Base-by-base conservation (phyloP, 2,113 vertebrate species). In the Phoenicopterus ruber region DNA sequence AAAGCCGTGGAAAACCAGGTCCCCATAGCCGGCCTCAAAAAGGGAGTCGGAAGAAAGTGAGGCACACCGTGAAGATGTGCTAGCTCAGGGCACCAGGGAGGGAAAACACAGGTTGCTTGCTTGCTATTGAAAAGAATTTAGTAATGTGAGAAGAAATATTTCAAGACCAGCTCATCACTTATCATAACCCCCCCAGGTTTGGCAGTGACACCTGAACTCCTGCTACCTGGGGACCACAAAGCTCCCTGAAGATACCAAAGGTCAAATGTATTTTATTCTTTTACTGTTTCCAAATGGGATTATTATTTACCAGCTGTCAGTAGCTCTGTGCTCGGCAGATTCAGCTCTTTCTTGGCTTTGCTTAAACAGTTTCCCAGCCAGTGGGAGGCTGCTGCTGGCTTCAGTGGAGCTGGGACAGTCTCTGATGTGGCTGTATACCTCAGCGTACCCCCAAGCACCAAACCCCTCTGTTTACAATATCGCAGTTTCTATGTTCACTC, bases 291-390 rank as follows among this genome's bases (percentile, higher is more conserved):
- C 82, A 61, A 63, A 88, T 0, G 3, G 19, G 50, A 78, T 14
- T 82, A 34, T 58, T 94, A 74, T 91, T 92, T 74, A 42, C 57
- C 87, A 59, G 69, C 86, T 72, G 70, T 34, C 84, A 24, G 57
- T 29, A 28, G 40, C 66, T 21, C 57, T 9, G 50, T 0, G 1
- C 67, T 57, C 6, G 0, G 46, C 67, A 50, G 20, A 17, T 80
- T 44, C 82, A 93, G 17, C 76, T 86, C 80, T 84, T 72, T 78
- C 82, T 54, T 71, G 80, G 90, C 88, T 92, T 74, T 74, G 76
- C 76, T 86, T 8, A 66, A 85, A 79, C 2, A 31, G 6, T 79
- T 94, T 82, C 86, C 86, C 81, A 91, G 88, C 3, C 77, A 65
- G 57, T 14, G 46, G 66, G 72, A 94, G 55, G 52, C 58, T 87